A percentile compares a stretch with the other conserved stretches of the same genome.
These are phyloP conservation scores for Eupithecia abbreviata DNA, from an alignment of 2,888 invertebrate genomes.

Conservation along the genomic window DNA sequence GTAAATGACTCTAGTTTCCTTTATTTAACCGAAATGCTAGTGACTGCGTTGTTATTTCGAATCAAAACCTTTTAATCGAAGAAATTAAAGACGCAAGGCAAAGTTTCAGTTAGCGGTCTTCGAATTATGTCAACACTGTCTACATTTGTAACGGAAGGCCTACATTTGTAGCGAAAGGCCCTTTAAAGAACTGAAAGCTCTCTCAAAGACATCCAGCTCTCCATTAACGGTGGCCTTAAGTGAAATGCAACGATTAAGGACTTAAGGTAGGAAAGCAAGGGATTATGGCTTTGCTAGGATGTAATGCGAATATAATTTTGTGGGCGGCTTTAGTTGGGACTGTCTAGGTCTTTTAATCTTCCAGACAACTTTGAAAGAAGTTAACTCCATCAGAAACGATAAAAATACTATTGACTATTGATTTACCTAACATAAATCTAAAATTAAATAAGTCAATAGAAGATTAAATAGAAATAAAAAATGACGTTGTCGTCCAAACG, in stretches of 20 bases:
- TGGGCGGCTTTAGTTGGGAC: not conserved
- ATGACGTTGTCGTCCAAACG: too few relatives aligned
- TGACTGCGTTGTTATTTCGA: not conserved
- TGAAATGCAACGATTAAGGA: constrained; percentile 60
- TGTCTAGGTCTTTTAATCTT: not conserved
- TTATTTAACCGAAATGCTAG: too few relatives aligned
- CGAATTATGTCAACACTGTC: constrained; percentile 27
- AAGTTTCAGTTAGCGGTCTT: constrained; percentile 2
- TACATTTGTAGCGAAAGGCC: constrained; percentile 22
- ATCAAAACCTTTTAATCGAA: not conserved
- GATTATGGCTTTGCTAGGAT: not conserved
- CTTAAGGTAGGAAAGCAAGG: constrained; percentile 52
- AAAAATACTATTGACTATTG: not conserved
- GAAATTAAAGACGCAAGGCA: not conserved
- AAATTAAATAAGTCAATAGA: not conserved
- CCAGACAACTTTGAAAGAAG: not conserved
- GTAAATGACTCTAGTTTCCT: too few relatives aligned
- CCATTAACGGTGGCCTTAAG: constrained; percentile 60
- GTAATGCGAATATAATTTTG: constrained; percentile 3
- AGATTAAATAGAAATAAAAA: too few relatives aligned
- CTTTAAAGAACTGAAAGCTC: constrained; percentile 45
- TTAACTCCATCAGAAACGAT: not conserved
- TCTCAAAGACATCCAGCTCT: constrained; percentile 55
- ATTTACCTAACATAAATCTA: not conserved
- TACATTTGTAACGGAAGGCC: constrained; percentile 18